phyloP scores from a whole-genome alignment of 2,113 vertebrate species.

The Chinchilla lanigera region DNA sequence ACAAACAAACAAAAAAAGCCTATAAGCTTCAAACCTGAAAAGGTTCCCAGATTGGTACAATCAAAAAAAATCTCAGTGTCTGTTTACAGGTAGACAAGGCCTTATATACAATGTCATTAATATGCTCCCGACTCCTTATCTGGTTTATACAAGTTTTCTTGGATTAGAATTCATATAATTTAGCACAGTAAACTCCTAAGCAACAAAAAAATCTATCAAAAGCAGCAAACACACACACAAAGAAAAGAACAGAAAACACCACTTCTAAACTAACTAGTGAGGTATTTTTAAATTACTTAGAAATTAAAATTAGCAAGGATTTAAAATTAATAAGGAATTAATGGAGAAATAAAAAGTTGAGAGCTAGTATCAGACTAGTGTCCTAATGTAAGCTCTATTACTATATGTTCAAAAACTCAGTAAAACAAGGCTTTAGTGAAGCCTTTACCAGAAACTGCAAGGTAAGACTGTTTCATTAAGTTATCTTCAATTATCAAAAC shows the following conservation, averaged over 20 bases:
- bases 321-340: constrained; percentile 53
- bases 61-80: background rate
- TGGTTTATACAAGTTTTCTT: constrained; percentile 6
- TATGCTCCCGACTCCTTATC: background rate
- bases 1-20: background rate
- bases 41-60: background rate
- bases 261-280: constrained; percentile 22
- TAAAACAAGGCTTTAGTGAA: constrained; percentile 58
- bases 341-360: background rate
- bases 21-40: constrained; percentile 35
- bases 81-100: constrained; percentile 49
- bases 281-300: constrained; percentile 63
- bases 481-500: constrained; percentile 40
- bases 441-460: constrained; percentile 35
- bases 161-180: background rate
- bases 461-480: background rate
- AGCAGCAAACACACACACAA: constrained; percentile 26
- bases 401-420: constrained; percentile 25
- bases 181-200: constrained; percentile 30
- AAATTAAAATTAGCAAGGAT: constrained; percentile 59
- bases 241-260: background rate
- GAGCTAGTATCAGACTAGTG: background rate
- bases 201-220: background rate
- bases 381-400: constrained; percentile 26
- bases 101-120: background rate